Base-by-base conservation (phyloP, 2,113 vertebrate genomes). In the Anarhynchus alexandrinus region DNA sequence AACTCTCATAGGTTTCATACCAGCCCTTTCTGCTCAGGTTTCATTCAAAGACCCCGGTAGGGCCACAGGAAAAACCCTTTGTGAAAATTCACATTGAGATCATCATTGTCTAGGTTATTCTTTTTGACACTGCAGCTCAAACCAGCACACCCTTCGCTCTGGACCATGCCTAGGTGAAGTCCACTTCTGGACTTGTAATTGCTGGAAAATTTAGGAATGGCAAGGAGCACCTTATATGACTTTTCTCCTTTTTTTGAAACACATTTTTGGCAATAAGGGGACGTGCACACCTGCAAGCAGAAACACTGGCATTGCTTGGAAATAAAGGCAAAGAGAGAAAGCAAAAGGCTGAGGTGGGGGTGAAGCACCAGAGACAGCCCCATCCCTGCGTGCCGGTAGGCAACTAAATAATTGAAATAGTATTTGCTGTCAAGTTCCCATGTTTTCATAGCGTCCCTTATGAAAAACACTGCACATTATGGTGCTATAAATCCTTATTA, bases 401-500 rank as follows among this genome's bases (percentile, higher is more conserved):
- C 45, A 91, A 32, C 57, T 83, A 80, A 94, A 73, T 88, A 90
- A 91, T 66, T 88, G 51, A 87, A 80, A 66, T 29, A 65, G 40
- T 64, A 45, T 94, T 94, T 96, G 51, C 93, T 94, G 70, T 82
- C 81, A 76, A 38, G 55, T 85, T 83, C 40, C 70, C n/a, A 18
- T 77, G 66, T 96, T 95, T 95, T 91, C 93, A 36, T 30, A 86
- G 74, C 15, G 18, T 82, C 74, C 70, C 74, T 88, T 52, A 86
- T 5, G 15, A 93, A 95, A 96, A 94, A 36, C 55, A 18, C 54
- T 42, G 66, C 84, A 73, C 70, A 55, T 93, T 78, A 80, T 26
- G 13, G 30, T 47, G 62, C 82, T n/a, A 93, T 97, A 96, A 97
- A 97, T 97, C 93, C 78, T 91, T 91, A 86, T 97, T 97, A 90